A percentile compares a stretch with the other conserved stretches of the same genome.
phyloP scores from a whole-genome alignment of 2,797 vertebrate genomes.

The Euthynnus affinis region DNA sequence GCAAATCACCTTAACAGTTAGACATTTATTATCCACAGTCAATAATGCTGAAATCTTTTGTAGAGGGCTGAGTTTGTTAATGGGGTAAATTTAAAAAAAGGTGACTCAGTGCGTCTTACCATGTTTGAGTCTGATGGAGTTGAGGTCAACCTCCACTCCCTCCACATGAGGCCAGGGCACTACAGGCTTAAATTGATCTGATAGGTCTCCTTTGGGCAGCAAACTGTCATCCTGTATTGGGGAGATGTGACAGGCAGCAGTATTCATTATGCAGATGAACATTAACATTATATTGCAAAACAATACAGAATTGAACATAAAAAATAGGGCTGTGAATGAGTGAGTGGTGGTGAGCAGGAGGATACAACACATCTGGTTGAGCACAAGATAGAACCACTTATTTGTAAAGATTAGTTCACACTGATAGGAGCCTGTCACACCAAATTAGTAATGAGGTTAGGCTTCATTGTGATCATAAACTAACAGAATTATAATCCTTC shows the following conservation, averaged over 20 bases:
- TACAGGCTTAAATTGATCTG: slow-evolving; percentile 93
- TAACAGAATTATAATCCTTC: no score
- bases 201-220: slow-evolving; percentile 84
- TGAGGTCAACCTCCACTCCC: slow-evolving; percentile 97
- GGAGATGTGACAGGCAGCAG: slow-evolving; percentile 15
- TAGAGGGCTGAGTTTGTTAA: not conserved
- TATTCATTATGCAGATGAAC: not conserved
- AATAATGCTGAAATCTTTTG: not conserved
- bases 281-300: no score
- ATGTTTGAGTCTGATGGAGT: slow-evolving; percentile 93
- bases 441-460: not conserved
- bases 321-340: not conserved
- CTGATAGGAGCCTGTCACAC: not conserved
- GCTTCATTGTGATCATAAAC: not conserved
- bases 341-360: not conserved
- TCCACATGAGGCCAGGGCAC: slow-evolving; percentile 98
- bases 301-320: no score
- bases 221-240: slow-evolving; percentile 84
- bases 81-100: not conserved
- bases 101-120: slow-evolving; percentile 82
- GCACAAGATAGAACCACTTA: not conserved
- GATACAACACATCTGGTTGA: not conserved
- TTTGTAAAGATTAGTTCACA: not conserved
- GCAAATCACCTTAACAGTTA: not conserved
- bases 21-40: not conserved